A percentile compares a stretch with the other conserved stretches of the same genome.
Conservation (phyloP, 1,140 invertebrate species). For the Samia ricini region DNA sequence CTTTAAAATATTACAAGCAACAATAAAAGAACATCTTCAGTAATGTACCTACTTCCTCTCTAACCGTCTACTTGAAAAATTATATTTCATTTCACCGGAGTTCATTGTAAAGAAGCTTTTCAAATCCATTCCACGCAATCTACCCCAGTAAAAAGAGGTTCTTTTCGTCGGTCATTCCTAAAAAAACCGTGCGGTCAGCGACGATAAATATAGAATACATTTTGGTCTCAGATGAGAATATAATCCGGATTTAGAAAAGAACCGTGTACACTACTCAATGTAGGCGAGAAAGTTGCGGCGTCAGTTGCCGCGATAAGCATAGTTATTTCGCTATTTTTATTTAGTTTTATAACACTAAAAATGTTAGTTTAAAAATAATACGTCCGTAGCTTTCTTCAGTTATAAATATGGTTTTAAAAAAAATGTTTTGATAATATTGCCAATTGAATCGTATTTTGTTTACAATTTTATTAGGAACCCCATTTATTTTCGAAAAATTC, state of each 20-base stretch:
- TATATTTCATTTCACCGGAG: slow-evolving; percentile 20
- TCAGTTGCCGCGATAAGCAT: slow-evolving; percentile 5
- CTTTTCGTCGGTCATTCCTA: slow-evolving; percentile 46
- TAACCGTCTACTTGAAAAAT: slow-evolving; percentile 41
- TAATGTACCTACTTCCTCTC: neutral
- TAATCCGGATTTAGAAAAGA: slow-evolving; percentile 62
- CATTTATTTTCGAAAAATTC: too few species aligned
- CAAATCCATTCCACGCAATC: slow-evolving; percentile 40
- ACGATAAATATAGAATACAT: slow-evolving; percentile 65
- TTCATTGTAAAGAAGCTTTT: slow-evolving; percentile 40
- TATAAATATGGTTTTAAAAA: too few species aligned
- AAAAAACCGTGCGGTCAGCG: slow-evolving; percentile 60
- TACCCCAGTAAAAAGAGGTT: slow-evolving; percentile 32
- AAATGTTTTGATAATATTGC: too few species aligned
- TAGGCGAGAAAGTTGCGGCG: slow-evolving; percentile 7
- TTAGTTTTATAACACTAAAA: too few species aligned
- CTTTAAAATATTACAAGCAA: neutral
- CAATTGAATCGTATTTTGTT: too few species aligned
- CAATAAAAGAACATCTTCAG: neutral
- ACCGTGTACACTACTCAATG: slow-evolving; percentile 21
- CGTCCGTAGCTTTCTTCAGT: too few species aligned
- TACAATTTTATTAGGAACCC: too few species aligned
- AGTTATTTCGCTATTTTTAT: too few species aligned
- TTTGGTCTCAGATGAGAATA: slow-evolving; percentile 50
- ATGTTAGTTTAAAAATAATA: too few species aligned